These are phyloP conservation scores for Mallateleia sp. DNA, from an alignment of 2,888 invertebrate genomes.

Conservation along the genomic window DNA sequence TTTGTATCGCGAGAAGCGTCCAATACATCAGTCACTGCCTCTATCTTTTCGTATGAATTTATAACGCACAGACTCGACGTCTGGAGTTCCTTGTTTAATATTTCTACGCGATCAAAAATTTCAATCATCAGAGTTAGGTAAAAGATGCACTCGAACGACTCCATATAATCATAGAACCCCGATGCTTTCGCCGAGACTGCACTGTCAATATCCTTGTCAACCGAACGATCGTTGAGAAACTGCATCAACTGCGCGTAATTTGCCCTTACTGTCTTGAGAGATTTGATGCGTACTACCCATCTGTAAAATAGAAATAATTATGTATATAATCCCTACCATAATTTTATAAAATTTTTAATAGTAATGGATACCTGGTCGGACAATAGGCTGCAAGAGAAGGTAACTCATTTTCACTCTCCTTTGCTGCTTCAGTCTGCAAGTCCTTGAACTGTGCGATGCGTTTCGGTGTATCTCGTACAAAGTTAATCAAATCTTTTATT, in stretches of 20 bases:
- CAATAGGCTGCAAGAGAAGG: constrained; percentile 38
- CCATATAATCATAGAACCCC: not conserved
- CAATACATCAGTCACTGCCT: constrained; percentile 29
- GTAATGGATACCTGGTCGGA: constrained; percentile 26
- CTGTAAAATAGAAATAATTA: constrained; percentile 43
- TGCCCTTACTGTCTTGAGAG: constrained; percentile 16
- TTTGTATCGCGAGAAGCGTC: constrained; percentile 49
- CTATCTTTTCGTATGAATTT: constrained; percentile 51
- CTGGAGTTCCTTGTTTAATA: constrained; percentile 58
- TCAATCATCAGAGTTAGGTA: constrained; percentile 14
- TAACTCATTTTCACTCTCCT: constrained; percentile 8
- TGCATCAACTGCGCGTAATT: not conserved
- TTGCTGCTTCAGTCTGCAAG: not conserved
- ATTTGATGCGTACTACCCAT: constrained; percentile 75
- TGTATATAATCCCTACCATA: constrained; percentile 17
- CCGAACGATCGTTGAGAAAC: not conserved
- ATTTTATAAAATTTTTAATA: constrained; percentile 4
- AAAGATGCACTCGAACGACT: constrained; percentile 18
- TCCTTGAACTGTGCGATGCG: constrained; percentile 7
- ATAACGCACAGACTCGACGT: constrained; percentile 46
- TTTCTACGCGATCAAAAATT: constrained; percentile 53
- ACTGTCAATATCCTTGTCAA: constrained; percentile 8
- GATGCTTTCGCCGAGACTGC: not conserved
- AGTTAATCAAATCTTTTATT: constrained; percentile 18
- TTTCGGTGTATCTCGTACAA: constrained; percentile 19